Conservation (phyloP, 2,113 vertebrate genomes). For the Porphyrio hochstetteri region DNA sequence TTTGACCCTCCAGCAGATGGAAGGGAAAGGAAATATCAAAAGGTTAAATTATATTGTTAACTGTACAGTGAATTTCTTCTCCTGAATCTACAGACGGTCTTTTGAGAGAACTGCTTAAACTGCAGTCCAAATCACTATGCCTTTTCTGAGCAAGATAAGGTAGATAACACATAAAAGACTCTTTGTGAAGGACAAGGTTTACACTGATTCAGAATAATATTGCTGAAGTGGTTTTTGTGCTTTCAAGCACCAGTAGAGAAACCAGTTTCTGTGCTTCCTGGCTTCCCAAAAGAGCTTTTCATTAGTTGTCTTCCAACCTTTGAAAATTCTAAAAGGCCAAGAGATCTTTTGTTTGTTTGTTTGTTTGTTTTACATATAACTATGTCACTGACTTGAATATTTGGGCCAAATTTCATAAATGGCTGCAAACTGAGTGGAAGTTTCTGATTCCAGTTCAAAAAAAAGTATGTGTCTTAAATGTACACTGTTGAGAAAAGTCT, state of each 20-base stretch:
- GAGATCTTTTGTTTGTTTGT: neutral
- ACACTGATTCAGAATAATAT: neutral
- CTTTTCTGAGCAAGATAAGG: neutral
- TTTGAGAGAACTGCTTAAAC: neutral
- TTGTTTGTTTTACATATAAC: neutral
- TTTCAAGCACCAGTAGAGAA: neutral
- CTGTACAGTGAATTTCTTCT: neutral
- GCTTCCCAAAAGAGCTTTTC: neutral
- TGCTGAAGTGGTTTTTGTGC: neutral
- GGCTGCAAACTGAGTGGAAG: neutral
- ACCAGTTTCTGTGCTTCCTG: neutral
- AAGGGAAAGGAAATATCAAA: neutral
- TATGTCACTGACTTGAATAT: neutral
- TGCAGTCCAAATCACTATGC: neutral
- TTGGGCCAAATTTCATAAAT: neutral
- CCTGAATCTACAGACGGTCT: neutral
- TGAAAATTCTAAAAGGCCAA: neutral
- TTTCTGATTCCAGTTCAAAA: neutral
- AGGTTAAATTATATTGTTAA: neutral
- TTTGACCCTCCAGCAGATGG: neutral
- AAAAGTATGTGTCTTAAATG: neutral
- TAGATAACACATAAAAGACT: neutral
- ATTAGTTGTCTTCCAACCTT: neutral
- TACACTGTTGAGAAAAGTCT: rapidly evolving
- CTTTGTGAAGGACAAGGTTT: neutral